Evolutionary conservation across 1,140 invertebrate genomes (phyloP).

Genomic region (Zaprionus camerounensis): DNA sequence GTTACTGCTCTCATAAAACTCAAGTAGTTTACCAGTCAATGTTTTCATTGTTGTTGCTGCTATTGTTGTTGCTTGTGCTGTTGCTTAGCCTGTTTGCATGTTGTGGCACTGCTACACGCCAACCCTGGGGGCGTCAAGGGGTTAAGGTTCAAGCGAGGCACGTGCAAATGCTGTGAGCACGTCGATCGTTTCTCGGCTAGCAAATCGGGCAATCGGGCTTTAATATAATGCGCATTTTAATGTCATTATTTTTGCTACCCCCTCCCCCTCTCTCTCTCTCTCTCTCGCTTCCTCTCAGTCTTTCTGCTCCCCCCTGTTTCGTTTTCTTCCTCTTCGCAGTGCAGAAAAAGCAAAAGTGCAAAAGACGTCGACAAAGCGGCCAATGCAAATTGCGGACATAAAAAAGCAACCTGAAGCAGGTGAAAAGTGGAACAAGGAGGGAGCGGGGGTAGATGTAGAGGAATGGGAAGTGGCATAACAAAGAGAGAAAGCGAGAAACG

Average conservation of each 20-base stretch:
- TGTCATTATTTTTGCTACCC: constrained; percentile 64
- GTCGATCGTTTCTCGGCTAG: constrained; percentile 21
- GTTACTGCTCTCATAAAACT: constrained; percentile 66
- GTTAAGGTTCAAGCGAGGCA: constrained; percentile 65
- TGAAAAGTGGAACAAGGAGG: background rate
- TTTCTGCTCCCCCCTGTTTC: background rate
- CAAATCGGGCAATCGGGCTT: constrained; percentile 51
- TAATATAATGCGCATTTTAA: constrained; percentile 76
- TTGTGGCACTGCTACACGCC: constrained; percentile 50
- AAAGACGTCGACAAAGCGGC: constrained; percentile 51
- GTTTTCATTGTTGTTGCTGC: constrained; percentile 51
- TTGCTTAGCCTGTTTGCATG: constrained; percentile 45
- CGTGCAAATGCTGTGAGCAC: constrained; percentile 41
- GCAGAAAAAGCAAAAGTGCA: constrained; percentile 61
- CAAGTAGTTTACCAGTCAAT: constrained; percentile 67
- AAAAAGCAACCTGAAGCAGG: constrained; percentile 39
- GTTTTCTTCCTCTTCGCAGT: background rate
- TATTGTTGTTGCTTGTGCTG: constrained; percentile 58
- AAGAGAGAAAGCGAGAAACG: constrained; percentile 30
- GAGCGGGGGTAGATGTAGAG: background rate
- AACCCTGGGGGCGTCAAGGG: constrained; percentile 45
- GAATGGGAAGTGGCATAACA: background rate
- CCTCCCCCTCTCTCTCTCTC: background rate
- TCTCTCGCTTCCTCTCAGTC: background rate
- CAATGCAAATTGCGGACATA: constrained; percentile 58